Conservation (phyloP, 1,140 invertebrate species). For the Latrodectus geometricus region DNA sequence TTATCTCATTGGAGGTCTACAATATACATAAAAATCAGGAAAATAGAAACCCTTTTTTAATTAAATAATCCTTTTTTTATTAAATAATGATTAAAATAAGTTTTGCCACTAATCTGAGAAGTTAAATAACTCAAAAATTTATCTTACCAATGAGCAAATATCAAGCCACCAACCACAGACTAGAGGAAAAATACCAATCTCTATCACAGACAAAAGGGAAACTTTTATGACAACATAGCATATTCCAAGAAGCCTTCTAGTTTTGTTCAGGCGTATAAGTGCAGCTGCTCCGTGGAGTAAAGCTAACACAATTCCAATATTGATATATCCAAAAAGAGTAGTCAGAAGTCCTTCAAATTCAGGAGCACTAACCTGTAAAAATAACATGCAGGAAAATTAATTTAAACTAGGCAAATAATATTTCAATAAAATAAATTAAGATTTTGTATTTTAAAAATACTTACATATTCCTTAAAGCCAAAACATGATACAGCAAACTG, state of each 20-base stretch:
- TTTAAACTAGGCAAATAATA: not conserved
- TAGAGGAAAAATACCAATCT: conserved; percentile 96
- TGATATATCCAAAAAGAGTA: conserved; percentile 91
- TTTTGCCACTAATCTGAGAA: too few species aligned
- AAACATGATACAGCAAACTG: conserved; percentile 82
- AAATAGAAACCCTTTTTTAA: too few species aligned
- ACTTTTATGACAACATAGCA: conserved; percentile 98
- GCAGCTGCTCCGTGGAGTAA: conserved; percentile 80
- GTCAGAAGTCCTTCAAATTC: conserved; percentile 95
- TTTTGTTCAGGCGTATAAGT: conserved; percentile 79
- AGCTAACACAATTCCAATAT: conserved; percentile 87
- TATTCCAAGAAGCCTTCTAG: conserved; percentile 87
- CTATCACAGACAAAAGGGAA: conserved; percentile 88
- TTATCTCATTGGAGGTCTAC: too few species aligned
- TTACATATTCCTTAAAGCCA: conserved; percentile 78
- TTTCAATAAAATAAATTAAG: not conserved
- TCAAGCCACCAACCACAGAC: conserved; percentile 99
- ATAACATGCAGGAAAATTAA: not conserved
- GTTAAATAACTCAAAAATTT: not conserved
- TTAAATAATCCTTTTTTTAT: too few species aligned
- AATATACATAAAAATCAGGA: too few species aligned
- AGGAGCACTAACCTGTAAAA: conserved; percentile 74
- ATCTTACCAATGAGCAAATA: conserved; percentile 86
- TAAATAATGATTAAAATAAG: too few species aligned
- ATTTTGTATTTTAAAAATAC: conserved; percentile 55